These are phyloP conservation scores for Patella depressa DNA, from an alignment of 2,888 invertebrate species.

Conservation along the genomic window DNA sequence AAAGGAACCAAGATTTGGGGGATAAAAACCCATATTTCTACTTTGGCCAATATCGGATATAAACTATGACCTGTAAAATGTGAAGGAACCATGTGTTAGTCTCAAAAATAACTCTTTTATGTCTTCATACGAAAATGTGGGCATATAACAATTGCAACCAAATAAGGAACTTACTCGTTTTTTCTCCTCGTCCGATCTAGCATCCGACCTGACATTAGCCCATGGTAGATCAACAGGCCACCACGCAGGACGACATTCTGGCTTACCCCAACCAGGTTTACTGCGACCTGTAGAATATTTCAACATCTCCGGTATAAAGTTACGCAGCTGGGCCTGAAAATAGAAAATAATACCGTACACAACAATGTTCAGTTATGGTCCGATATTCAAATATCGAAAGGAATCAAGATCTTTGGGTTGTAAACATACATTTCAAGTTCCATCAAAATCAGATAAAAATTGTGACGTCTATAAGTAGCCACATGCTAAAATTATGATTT, in stretches of 20 bases:
- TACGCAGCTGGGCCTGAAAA: conserved; percentile 85
- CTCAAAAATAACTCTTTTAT: no score
- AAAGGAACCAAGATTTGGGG: no score
- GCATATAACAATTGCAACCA: not conserved
- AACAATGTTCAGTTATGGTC: not conserved
- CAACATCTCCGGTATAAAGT: conserved; percentile 97
- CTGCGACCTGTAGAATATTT: conserved; percentile 96
- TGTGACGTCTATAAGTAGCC: no score
- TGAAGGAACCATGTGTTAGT: no score
- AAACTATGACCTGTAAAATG: no score
- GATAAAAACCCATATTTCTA: no score
- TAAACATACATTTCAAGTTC: no score
- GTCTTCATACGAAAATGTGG: no score
- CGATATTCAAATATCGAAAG: not conserved
- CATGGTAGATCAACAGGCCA: conserved; percentile 98
- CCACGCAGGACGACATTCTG: conserved; percentile 95
- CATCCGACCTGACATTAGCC: conserved; percentile 98
- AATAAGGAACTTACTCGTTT: conserved; percentile 81
- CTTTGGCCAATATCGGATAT: no score
- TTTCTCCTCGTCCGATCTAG: conserved; percentile 94
- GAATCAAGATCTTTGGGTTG: no score
- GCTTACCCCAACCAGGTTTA: conserved; percentile 97
- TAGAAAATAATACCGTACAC: not conserved
- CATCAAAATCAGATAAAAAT: no score
- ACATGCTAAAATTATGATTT: no score